Evolutionary conservation across 2,797 vertebrate genomes (phyloP).

Genomic region (Ceryle rudis): DNA sequence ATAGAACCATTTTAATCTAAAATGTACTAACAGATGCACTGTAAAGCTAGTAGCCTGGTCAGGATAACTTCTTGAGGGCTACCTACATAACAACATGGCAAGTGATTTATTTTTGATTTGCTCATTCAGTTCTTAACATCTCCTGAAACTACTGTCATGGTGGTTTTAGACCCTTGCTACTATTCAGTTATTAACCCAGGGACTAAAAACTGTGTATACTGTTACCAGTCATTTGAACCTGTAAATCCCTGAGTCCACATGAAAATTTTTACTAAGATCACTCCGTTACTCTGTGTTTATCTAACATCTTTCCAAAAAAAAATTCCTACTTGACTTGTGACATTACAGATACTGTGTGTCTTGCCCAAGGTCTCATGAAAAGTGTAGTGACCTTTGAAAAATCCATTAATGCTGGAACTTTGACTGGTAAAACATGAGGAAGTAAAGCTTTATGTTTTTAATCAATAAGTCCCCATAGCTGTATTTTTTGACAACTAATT

Average conservation of each 20-base stretch:
- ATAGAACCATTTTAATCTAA: background rate
- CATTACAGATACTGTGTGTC: background rate
- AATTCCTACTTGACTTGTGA: background rate
- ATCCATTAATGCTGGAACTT: background rate
- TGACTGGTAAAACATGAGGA: background rate
- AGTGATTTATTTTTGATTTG: background rate
- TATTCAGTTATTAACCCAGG: background rate
- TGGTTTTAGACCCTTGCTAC: background rate
- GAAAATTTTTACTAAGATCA: background rate
- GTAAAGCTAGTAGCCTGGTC: background rate
- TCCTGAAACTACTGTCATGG: background rate
- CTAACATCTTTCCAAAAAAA: background rate
- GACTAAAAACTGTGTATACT: background rate
- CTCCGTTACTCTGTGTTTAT: background rate
- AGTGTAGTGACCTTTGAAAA: background rate
- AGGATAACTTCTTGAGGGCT: background rate
- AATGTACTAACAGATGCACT: background rate
- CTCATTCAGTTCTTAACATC: background rate
- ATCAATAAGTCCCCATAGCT: background rate
- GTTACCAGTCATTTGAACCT: background rate
- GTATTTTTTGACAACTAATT: background rate
- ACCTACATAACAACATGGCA: background rate
- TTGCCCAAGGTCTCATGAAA: background rate
- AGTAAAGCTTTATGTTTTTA: background rate
- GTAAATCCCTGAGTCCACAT: background rate